Conservation (phyloP, 1,140 invertebrate genomes). For the Yoshiicerus persimilis region DNA sequence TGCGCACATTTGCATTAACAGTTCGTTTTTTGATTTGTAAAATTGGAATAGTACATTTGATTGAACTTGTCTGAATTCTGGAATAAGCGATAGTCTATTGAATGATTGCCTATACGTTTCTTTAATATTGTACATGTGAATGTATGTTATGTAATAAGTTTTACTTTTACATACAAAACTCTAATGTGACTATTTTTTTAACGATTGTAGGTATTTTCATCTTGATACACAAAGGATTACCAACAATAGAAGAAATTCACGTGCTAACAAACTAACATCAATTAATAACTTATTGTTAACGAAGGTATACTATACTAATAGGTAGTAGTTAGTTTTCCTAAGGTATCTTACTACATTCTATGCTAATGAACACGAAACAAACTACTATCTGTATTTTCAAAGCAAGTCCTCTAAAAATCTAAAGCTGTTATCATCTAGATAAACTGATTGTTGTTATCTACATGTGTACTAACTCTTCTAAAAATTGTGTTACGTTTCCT, state of each 20-base stretch:
- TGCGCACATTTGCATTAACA: background rate
- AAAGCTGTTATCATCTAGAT: too few relatives aligned
- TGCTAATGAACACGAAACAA: background rate
- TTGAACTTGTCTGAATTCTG: background rate
- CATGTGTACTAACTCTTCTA: too few relatives aligned
- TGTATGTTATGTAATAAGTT: background rate
- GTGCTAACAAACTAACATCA: background rate
- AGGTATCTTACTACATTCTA: background rate
- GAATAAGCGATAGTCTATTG: background rate
- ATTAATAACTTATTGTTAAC: background rate
- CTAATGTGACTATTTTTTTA: background rate
- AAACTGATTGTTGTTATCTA: too few relatives aligned
- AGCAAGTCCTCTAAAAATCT: background rate
- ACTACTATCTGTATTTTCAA: background rate
- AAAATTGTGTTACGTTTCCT: too few relatives aligned
- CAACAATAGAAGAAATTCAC: background rate
- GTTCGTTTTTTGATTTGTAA: background rate
- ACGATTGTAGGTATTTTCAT: background rate
- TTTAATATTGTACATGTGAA: background rate
- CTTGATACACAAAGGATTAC: background rate
- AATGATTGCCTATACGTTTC: background rate
- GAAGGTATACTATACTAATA: background rate
- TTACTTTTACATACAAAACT: background rate
- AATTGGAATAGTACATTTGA: background rate
- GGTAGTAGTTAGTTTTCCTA: background rate